Conservation (phyloP, 1,140 invertebrate species). For the Aradophagus sp. region DNA sequence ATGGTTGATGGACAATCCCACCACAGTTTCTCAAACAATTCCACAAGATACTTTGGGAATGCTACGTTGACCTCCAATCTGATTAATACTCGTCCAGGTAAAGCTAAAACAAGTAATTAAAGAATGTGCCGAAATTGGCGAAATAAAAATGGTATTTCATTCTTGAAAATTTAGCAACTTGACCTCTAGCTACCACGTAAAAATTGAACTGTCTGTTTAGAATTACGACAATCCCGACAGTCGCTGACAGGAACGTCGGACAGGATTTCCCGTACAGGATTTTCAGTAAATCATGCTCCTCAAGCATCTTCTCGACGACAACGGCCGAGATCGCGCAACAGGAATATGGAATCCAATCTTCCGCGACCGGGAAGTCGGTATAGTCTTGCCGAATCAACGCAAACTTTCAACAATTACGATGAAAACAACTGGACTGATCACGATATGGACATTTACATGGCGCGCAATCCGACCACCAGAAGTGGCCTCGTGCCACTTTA, state of each 20-base stretch:
- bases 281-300: conserved; percentile 73
- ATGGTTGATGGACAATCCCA: conserved; percentile 90
- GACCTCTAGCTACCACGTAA: too few species aligned
- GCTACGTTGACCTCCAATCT: conserved; percentile 84
- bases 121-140: not conserved
- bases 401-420: conserved; percentile 88
- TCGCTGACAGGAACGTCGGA: conserved; percentile 86
- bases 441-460: conserved; percentile 96
- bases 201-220: conserved; percentile 69
- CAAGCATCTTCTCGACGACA: conserved; percentile 80
- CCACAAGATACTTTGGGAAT: conserved; percentile 81
- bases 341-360: conserved; percentile 68
- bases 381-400: conserved; percentile 82
- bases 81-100: conserved; percentile 85
- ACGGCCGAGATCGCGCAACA: conserved; percentile 78
- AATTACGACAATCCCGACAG: conserved; percentile 87
- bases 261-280: conserved; percentile 82
- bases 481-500: conserved; percentile 89
- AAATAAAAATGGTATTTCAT: too few species aligned
- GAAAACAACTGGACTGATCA: conserved; percentile 97
- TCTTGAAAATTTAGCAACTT: not conserved
- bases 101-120: not conserved
- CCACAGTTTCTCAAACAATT: conserved; percentile 88
- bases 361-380: conserved; percentile 80
- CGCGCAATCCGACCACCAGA: conserved; percentile 89